Conservation (phyloP, 2,888 invertebrate genomes). For the Disparrhopalites patrizii region DNA sequence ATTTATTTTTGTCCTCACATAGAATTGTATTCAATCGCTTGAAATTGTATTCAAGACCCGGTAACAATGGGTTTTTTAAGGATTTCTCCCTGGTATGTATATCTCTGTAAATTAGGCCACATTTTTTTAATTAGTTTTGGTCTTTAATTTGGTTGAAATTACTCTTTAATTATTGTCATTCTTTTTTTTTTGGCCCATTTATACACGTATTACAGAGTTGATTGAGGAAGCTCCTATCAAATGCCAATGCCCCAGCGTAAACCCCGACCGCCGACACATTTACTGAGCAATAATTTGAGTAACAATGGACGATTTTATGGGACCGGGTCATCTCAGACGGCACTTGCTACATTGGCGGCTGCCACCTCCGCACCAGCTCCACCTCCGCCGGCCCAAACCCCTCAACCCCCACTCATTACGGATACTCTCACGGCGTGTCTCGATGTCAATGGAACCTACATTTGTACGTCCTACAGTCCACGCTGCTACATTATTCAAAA, state of each 20-base stretch:
- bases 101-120: too few species aligned
- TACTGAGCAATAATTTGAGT: conserved; percentile 28
- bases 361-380: not conserved
- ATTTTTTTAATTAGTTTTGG: too few species aligned
- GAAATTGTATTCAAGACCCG: too few species aligned
- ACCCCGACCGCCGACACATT: conserved; percentile 25
- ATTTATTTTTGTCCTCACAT: too few species aligned
- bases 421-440: conserved; percentile 53
- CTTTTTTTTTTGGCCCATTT: too few species aligned
- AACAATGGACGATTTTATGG: conserved; percentile 17
- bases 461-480: conserved; percentile 62
- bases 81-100: too few species aligned
- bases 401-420: conserved; percentile 44
- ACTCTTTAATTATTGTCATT: too few species aligned
- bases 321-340: conserved; percentile 10
- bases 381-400: conserved; percentile 15
- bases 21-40: too few species aligned
- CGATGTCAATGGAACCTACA: conserved; percentile 59
- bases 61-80: too few species aligned
- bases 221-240: conserved; percentile 24
- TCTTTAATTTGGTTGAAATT: too few species aligned
- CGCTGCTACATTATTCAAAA: conserved; percentile 64
- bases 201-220: too few species aligned
- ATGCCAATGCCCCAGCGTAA: conserved; percentile 46
- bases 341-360: conserved; percentile 1